Evolutionary conservation across 2,113 vertebrate genomes (phyloP).

Genomic region (Danionella cerebrum): DNA sequence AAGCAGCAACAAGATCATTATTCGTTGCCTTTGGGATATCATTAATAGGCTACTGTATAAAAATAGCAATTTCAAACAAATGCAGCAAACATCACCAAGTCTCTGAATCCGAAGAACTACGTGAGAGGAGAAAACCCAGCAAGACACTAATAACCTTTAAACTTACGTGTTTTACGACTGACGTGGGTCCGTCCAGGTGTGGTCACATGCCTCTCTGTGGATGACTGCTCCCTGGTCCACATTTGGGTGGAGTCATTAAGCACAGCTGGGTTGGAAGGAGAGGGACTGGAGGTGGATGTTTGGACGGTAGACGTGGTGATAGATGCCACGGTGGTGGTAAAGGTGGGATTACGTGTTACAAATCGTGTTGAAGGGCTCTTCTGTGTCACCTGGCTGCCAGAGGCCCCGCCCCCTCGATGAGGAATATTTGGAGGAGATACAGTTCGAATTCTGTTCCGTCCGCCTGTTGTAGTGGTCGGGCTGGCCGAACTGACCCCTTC

Average conservation of each 20-base stretch:
- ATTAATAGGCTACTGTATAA: neutral
- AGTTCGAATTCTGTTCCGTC: conserved; percentile 52
- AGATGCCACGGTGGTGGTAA: conserved; percentile 44
- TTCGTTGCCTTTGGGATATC: neutral
- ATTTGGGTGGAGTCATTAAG: conserved; percentile 65
- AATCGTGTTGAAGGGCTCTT: conserved; percentile 52
- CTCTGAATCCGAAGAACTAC: neutral
- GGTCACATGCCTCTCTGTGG: conserved; percentile 50
- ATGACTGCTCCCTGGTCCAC: conserved; percentile 58
- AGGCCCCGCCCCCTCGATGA: conserved; percentile 50
- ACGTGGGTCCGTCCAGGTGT: conserved; percentile 49
- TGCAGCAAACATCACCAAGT: neutral
- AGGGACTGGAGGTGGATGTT: conserved; percentile 50
- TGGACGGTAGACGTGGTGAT: conserved; percentile 44
- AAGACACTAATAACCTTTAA: neutral
- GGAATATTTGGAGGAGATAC: conserved; percentile 55
- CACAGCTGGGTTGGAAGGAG: conserved; percentile 57
- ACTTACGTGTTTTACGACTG: conserved; percentile 69
- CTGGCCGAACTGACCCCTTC: conserved; percentile 13
- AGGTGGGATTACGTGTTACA: conserved; percentile 33
- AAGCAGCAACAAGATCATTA: neutral
- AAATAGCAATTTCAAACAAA: neutral
- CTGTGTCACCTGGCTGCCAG: conserved; percentile 61
- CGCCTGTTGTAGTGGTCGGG: conserved; percentile 23
- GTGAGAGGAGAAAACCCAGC: neutral